Base-by-base conservation (phyloP, 2,797 vertebrate genomes). In the Merluccius polli region DNA sequence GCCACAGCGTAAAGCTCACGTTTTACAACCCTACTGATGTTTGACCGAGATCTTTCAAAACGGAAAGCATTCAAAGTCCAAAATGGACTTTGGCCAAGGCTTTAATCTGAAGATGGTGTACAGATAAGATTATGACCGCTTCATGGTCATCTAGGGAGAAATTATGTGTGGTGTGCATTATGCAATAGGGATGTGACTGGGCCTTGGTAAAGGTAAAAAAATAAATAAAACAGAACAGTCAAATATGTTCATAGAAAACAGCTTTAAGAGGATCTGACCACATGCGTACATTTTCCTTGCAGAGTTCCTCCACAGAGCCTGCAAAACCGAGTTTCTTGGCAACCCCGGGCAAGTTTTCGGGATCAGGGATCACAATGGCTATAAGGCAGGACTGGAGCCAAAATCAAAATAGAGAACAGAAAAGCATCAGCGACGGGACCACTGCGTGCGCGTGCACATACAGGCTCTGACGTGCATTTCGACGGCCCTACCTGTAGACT, bases 291-390 rank as follows among this genome's bases (percentile, higher is more conserved):
- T 87, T 75, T 80, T 93, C 96, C 92, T 93, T 94, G 90, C 96
- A 98, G 72, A 97, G 80, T 30, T 98, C 95, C 85, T 96, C 94
- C 36, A 95, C 32, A 33, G 95, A 93, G 44, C 95, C 96, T 71
- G 93, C 91, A 52, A 94, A 41, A 36, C 95, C 96, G 48, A 95
- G 80, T 73, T 91, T 95, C 85, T 93, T 89, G 73, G 95, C 94
- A 81, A 97, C 95, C 67, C 84, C 79, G 8, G 95, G 94, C 80
- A 99, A 92, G 0, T 86, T 88, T 0, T 98, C 97, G 0, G 94
- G 77, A 72, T 99, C 96, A 12, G 98, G 98, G 78, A 99, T 94
- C 78, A 98, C 94, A 68, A 99, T 84, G 10, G 93, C 96, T 79
- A 99, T 83, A 84, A 99, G 89, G 83, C 83, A 95, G 48, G 97